Evolutionary conservation across 1,140 invertebrate genomes (phyloP), one percentile per base, ranked within the genome.

Genomic region (Phortica variegata): DNA sequence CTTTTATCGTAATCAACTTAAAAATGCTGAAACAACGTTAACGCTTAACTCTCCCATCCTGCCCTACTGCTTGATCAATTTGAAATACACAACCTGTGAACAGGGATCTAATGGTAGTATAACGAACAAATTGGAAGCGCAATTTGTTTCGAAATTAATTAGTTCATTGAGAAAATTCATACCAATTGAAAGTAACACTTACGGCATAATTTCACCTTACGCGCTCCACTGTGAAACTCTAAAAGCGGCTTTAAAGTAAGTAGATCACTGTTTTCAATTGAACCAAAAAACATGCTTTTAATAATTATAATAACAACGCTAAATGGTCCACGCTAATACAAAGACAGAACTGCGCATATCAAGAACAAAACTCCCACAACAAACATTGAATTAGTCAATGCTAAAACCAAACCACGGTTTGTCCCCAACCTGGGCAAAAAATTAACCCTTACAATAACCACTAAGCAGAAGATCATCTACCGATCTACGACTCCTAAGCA

Each of bases 1-100:
- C 13, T 93, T 95, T 75, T 97, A 97, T 75, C 76, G 77, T 43
- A 85, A 84, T 71, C 56, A 60, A 53, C 61, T 74, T 20, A 58
- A 20, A 8, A 63, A 61, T 45, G 52, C 43, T 5, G 40, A 60
- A 1, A 19, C 50, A 3, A 51, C 54, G 0, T 19, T 31, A 3
- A 49, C 17, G 18, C 4, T 39, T 15, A 34, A 47, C 3, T 77
- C 65, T 15, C 73, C 75, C 3, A 61, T 81, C 9, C 60, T 75
- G 4, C 77, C 83, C 0, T 87, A 85, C 56, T 56, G 79, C 20
- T 65, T 87, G 3, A 60, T 86, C 1, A 80, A 83, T 72, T 65
- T 83, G 4, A 65, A 76, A 39, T 77, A 75, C 13, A 59, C 49
- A 2, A 68, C 69, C 54, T 78, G 37, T 31, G 51, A 43, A 23